Evolutionary conservation across 1,140 invertebrate genomes (phyloP), one percentile per base, ranked within the genome.

Genomic region (Cyrtorhinus lividipennis): DNA sequence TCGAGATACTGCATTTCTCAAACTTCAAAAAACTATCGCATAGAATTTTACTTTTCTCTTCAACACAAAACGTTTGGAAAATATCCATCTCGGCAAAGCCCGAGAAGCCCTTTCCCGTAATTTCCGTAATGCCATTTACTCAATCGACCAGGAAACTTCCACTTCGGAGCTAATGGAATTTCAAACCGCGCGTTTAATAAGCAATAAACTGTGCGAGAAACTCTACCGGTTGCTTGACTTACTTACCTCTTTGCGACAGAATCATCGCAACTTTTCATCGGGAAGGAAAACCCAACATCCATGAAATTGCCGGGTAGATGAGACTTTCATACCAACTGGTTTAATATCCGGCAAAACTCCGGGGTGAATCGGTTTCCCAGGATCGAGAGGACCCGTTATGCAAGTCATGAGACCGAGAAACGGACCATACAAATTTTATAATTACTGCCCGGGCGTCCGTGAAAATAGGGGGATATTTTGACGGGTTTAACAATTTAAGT

Each of bases 101-200:
- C 5, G 30, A 38, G 30, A 15, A 38, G 30, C 5, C 15, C 30
- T 38, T 38, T 38, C 18, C 20, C 48, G 12, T 53, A 53, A 53
- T 53, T 53, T 53, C 48, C 48, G 48, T 53, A 53, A 53, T 53
- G 48, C 48, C 48, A 53, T 53, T 53, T 53, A 53, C 48, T 53
- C 48, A 53, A 53, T 53, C 48, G 48, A 53, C 48, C 20, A 22
- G 48, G 48, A 22, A 53, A 15, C 48, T 53, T 53, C 48, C 48
- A 53, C 10, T 53, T 53, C 20, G 48, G 20, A 53, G 48, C 12
- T 53, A 53, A 53, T 53, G 48, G 48, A 53, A 53, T 53, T 53
- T 53, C 48, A 53, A 38, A 53, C 48, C 48, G 48, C 48, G 12
- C 12, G 10, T 53, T 22, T 53, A 53, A 53, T 53, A 53, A 53